These are phyloP conservation scores for Chaetogeoica ovagalla DNA, from an alignment of 2,888 invertebrate species.

Conservation along the genomic window DNA sequence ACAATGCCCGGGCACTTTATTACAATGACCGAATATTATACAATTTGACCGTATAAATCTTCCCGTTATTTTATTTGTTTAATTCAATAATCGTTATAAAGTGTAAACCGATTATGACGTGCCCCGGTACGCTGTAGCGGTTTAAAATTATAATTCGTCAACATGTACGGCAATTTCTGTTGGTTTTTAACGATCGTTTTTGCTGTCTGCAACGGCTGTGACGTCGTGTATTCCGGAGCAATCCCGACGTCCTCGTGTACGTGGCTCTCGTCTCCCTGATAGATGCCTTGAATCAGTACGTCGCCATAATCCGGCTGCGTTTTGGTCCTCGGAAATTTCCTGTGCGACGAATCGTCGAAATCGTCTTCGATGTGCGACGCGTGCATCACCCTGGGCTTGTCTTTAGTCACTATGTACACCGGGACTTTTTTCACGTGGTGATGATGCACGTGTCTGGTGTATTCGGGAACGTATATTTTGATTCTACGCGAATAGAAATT, in stretches of 20 bases:
- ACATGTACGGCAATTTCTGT: neutral
- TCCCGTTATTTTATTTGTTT: too few relatives aligned
- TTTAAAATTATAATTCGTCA: neutral
- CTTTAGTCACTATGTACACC: constrained; percentile 55
- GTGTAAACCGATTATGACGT: neutral
- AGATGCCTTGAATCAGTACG: neutral
- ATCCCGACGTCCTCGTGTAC: neutral
- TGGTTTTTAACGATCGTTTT: neutral
- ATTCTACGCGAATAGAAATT: constrained; percentile 54
- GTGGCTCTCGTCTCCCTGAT: constrained; percentile 12
- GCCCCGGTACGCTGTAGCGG: neutral
- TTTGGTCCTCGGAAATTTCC: neutral
- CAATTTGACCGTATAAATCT: too few relatives aligned
- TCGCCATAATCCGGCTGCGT: neutral
- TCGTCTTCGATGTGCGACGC: constrained; percentile 24
- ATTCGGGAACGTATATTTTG: constrained; percentile 57
- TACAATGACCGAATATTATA: too few relatives aligned
- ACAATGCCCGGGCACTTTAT: too few relatives aligned
- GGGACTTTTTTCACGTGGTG: constrained; percentile 57
- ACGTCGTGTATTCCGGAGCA: neutral
- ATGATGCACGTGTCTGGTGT: constrained; percentile 58
- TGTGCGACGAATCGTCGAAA: neutral
- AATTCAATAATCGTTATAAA: neutral
- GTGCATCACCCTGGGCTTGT: constrained; percentile 27
- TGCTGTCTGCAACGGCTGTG: neutral